Evolutionary conservation across 2,797 vertebrate genomes (phyloP), one percentile per base, ranked within the genome.

Genomic region (Melanotaenia trifasciata): DNA sequence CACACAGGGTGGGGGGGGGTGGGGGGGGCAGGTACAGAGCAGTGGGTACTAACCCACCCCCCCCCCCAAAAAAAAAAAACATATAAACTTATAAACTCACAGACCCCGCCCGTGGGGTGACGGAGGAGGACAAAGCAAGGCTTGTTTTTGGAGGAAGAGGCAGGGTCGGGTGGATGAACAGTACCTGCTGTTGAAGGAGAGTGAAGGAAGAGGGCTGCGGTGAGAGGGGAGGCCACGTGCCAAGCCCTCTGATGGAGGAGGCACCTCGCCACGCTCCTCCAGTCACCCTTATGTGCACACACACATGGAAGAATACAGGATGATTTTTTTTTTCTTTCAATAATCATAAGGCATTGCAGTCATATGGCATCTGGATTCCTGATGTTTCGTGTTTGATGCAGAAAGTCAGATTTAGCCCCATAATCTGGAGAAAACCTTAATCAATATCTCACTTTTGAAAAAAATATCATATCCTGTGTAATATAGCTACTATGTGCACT

Each of bases 161-260:
- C 85, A 83, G 89, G 89, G 89, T 89, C 74, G 80, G 76, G 53
- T 83, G 83, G 85, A 88, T 87, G 90, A 93, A 91, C 92, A 94
- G 93, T 94, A 95, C 93, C 91, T 94, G 93, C 91, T 94, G 91
- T 94, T 95, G 88, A 91, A 93, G 91, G 87, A 86, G 92, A 86
- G 86, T 88, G 79, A 90, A 88, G 90, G 94, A 94, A 95, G 90
- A 87, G 54, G 90, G 90, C 77, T 87, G 89, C 84, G 92, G 92
- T 89, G 76, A 89, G 80, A 70, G 77, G 61, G 45, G 89, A 76
- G 91, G 92, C 89, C 84, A 72, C 77, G 62, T 89, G 90, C 92
- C 91, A 93, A 87, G 76, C 78, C 81, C 70, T 67, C 75, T 87
- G 88, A 93, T 91, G 86, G 87, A 85, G 91, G 89, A 91, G 87